These are phyloP conservation scores for Brachirus orientalis DNA, from an alignment of 2,113 vertebrate species.

Conservation along the genomic window DNA sequence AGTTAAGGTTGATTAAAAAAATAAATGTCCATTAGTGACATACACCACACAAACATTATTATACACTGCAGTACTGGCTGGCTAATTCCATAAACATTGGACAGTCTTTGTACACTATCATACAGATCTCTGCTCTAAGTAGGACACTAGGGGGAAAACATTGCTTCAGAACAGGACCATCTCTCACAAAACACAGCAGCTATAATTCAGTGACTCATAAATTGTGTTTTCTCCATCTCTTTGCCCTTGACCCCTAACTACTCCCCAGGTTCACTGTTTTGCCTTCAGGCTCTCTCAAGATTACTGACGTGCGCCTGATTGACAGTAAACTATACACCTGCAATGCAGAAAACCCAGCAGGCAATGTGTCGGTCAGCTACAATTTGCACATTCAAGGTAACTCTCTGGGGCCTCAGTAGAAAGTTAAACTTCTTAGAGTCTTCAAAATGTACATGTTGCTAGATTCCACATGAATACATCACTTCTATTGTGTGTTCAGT, in stretches of 20 bases:
- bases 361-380: slow-evolving; percentile 84
- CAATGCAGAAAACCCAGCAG: slow-evolving; percentile 84
- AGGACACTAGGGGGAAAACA: not conserved
- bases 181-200: too few relatives aligned
- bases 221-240: slow-evolving; percentile 46
- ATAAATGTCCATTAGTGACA: not conserved
- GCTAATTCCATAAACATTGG: not conserved
- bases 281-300: slow-evolving; percentile 86
- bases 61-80: not conserved
- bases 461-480: not conserved
- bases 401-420: too few relatives aligned
- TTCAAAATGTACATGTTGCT: slow-evolving; percentile 6
- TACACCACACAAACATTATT: too few relatives aligned
- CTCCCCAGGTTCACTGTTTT: slow-evolving; percentile 83
- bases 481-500: not conserved
- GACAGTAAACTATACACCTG: slow-evolving; percentile 89
- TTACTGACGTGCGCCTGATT: slow-evolving; percentile 80
- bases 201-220: slow-evolving; percentile 40
- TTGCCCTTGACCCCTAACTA: slow-evolving; percentile 47
- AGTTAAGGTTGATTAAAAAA: too few relatives aligned
- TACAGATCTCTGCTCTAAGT: slow-evolving; percentile 4
- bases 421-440: slow-evolving; percentile 15
- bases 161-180: slow-evolving; percentile 16
- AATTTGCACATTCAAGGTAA: slow-evolving; percentile 87
- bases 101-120: not conserved